phyloP scores from a whole-genome alignment of 2,113 vertebrate genomes.

The crab-eating macaque (Macaca fascicularis) region DNA sequence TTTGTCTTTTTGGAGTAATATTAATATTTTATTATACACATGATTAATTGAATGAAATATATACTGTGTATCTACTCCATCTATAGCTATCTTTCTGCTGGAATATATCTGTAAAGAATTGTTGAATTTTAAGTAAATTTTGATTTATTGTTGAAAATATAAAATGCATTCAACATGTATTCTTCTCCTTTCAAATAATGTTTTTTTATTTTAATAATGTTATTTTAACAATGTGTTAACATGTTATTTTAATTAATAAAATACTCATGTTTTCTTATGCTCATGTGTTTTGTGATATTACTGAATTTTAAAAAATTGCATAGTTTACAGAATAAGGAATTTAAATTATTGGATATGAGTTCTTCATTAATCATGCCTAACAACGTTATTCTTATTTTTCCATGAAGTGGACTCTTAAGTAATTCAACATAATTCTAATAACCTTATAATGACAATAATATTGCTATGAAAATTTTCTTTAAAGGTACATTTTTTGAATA shows the following conservation, averaged over 20 bases:
- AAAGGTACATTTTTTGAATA: not conserved
- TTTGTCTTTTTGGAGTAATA: not conserved
- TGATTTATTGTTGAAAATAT: not conserved
- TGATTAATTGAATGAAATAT: not conserved
- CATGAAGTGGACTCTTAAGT: not conserved
- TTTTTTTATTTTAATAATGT: not conserved
- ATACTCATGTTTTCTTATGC: not conserved
- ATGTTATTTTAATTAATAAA: not conserved
- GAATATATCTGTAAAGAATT: not conserved
- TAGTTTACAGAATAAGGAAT: not conserved
- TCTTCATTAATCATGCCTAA: not conserved
- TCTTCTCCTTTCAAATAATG: not conserved
- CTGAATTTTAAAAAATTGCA: not conserved
- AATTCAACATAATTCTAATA: not conserved
- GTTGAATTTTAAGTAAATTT: not conserved
- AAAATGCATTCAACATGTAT: not conserved
- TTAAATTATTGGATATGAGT: not conserved
- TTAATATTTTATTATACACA: not conserved
- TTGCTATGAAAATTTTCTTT: not conserved
- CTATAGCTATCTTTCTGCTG: not conserved
- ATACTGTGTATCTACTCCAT: not conserved
- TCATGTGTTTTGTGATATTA: not conserved
- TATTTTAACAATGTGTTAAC: not conserved
- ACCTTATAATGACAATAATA: not conserved
- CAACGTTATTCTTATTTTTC: not conserved